Conservation (phyloP, 2,797 vertebrate genomes). For the Eulemur albifrons region DNA sequence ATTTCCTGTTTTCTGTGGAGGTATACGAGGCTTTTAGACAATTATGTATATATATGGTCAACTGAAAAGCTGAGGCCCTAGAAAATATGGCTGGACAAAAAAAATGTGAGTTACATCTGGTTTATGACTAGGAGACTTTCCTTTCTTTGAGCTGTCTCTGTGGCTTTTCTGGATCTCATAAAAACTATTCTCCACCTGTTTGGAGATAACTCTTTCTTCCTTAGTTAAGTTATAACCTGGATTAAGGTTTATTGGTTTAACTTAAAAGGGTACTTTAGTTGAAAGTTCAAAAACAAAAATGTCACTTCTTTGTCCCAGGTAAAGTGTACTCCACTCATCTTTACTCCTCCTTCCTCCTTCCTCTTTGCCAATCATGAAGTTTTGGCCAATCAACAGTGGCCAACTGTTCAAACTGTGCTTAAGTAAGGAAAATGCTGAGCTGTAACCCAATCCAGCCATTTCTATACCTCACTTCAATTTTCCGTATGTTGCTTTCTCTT, state of each 20-base stretch:
- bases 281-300: not conserved
- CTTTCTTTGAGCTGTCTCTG: not conserved
- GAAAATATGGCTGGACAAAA: not conserved
- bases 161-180: not conserved
- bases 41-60: not conserved
- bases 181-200: not conserved
- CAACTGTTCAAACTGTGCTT: not conserved
- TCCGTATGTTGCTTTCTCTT: not conserved
- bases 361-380: no score
- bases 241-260: not conserved
- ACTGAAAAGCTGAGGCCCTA: not conserved
- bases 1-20: not conserved
- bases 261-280: not conserved
- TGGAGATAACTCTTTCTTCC: not conserved
- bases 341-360: not conserved
- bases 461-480: not conserved
- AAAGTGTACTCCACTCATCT: not conserved
- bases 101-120: not conserved
- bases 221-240: not conserved
- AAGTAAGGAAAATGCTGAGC: not conserved
- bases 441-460: not conserved
- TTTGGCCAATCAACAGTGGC: not conserved
- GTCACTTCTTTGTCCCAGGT: not conserved
- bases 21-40: rapidly evolving
- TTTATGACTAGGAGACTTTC: not conserved